phyloP scores from a whole-genome alignment of 1,140 invertebrate genomes.

The Lucilia sericata region DNA sequence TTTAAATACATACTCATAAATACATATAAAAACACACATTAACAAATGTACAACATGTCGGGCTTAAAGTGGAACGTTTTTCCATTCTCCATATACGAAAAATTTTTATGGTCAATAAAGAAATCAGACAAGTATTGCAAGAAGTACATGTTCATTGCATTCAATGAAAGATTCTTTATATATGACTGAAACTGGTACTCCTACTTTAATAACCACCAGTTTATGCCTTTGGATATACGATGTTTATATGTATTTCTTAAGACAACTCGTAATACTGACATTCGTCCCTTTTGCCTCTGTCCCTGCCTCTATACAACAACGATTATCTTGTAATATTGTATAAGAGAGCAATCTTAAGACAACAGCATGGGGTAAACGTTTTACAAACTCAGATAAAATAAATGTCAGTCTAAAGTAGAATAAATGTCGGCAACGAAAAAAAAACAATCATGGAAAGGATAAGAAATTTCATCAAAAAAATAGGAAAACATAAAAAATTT shows the following conservation, averaged over 20 bases:
- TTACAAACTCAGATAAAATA: background rate
- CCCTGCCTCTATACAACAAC: background rate
- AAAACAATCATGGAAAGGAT: too few species aligned
- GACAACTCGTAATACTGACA: background rate
- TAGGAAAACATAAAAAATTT: too few species aligned
- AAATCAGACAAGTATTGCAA: background rate
- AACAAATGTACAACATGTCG: too few species aligned
- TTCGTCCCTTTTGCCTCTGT: background rate
- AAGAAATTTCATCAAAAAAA: too few species aligned
- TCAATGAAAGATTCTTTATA: background rate
- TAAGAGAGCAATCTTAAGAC: background rate
- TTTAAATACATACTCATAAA: too few species aligned
- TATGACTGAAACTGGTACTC: background rate
- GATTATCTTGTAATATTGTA: background rate
- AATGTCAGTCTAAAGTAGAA: background rate
- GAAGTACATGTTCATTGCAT: too few species aligned
- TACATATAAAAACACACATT: too few species aligned
- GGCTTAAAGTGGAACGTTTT: too few species aligned
- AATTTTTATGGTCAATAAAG: background rate
- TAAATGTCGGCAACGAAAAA: background rate
- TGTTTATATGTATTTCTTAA: too few species aligned
- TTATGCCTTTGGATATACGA: too few species aligned
- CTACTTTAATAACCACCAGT: background rate
- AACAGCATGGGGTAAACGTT: conserved; percentile 1
- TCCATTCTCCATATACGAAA: too few species aligned